Evolutionary conservation across 2,797 vertebrate genomes (phyloP), one percentile per base, ranked within the genome.

Genomic region (Melanotaenia maccullochi): DNA sequence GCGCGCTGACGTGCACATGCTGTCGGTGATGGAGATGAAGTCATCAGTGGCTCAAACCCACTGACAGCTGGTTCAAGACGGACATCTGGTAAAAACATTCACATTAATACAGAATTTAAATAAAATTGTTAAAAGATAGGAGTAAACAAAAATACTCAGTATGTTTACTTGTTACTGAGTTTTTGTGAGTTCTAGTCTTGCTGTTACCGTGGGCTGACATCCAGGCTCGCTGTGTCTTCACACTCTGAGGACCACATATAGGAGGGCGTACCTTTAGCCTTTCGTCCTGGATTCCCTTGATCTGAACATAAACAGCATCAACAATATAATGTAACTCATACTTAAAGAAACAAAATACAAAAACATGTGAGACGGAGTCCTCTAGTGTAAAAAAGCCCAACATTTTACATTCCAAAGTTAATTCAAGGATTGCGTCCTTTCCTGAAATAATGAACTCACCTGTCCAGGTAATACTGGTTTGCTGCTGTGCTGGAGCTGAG

Each of bases 121-220:
- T 3, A 74, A 59, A 12, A 32, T 35, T 11, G 9, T 1, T 35
- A 0, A 0, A 16, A 35, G 20, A 9, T 0, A 7, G 28, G 22
- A 8, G n/a, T 12, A 42, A 9, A 64, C 33, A 28, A 32, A 9
- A n/a, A 49, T 28, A 3, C 18, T 9, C 20, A 47, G 44, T 20
- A 47, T 6, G 7, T 47, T 47, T n/a, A 47, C 44, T n/a, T 47
- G 44, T 0, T 16, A n/a, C 49, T 11, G 49, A 51, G 49, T 24
- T 51, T 24, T 51, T 42, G 47, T 64, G 49, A 65, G 20, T 79
- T 5, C 65, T 13, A 24, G 60, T 52, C 1, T 5, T 9, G 70
- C 58, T 73, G 92, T 94, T 87, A 99, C 97, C 94, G 65, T 92
- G 88, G 1, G 81, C 79, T 47, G 95, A 93, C 47, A 88, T 92